Conservation (phyloP, 2,888 invertebrate genomes). For the Terebella lapidaria region DNA sequence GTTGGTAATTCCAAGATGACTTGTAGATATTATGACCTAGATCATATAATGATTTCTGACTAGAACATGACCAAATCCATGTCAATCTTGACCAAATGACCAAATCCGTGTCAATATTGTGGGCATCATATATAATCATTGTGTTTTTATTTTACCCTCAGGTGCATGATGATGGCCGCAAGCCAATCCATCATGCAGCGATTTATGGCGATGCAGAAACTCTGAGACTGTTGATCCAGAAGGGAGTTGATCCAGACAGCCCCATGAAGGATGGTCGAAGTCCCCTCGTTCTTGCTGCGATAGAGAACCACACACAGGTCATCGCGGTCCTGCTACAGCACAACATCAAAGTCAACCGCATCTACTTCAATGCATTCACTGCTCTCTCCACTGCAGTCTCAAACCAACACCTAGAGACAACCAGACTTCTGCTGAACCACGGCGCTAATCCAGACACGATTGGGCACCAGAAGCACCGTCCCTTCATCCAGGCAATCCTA, state of each 20-base stretch:
- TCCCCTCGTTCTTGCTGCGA: constrained; percentile 19
- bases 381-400: constrained; percentile 17
- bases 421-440: constrained; percentile 14
- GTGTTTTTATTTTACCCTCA: neutral
- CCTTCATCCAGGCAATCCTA: constrained; percentile 16
- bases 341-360: constrained; percentile 8
- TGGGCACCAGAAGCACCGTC: constrained; percentile 14
- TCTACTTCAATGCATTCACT: constrained; percentile 21
- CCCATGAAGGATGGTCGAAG: constrained; percentile 16
- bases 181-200: constrained; percentile 20
- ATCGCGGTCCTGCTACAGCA: constrained; percentile 14
- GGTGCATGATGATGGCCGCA: constrained; percentile 19
- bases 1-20: too few relatives aligned
- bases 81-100: too few relatives aligned
- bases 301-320: constrained; percentile 19
- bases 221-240: constrained; percentile 10
- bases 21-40: too few relatives aligned
- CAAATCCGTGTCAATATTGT: too few relatives aligned
- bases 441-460: constrained; percentile 23
- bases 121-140: neutral
- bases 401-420: constrained; percentile 10
- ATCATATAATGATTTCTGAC: too few relatives aligned
- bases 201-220: constrained; percentile 16
- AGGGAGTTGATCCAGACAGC: constrained; percentile 13
- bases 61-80: too few relatives aligned